Conservation (phyloP, 1,140 invertebrate species). For the Anagrus nilaparvatae region DNA sequence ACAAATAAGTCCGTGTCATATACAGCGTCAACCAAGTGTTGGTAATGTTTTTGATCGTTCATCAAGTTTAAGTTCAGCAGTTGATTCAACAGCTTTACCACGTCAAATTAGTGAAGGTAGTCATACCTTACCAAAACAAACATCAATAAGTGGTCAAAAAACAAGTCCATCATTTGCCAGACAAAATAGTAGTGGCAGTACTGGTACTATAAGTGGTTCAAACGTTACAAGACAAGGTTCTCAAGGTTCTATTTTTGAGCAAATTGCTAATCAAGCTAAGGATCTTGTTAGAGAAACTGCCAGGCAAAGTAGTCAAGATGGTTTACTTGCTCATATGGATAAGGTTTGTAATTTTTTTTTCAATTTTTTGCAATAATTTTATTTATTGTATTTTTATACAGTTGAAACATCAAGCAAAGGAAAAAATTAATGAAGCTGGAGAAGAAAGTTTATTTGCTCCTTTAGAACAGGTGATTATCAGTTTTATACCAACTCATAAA, state of each 20-base stretch:
- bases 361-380: conserved; percentile 8
- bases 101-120: conserved; percentile 6
- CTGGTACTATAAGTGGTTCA: conserved; percentile 29
- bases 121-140: conserved; percentile 12
- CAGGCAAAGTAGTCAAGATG: conserved; percentile 79
- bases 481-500: neutral
- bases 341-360: conserved; percentile 48
- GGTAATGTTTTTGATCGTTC: conserved; percentile 53
- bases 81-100: conserved; percentile 14
- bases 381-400: conserved; percentile 21
- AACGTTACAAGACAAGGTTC: conserved; percentile 60
- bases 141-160: neutral
- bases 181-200: conserved; percentile 35
- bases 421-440: conserved; percentile 55
- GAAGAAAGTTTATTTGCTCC: conserved; percentile 61
- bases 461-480: conserved; percentile 67
- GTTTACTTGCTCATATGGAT: conserved; percentile 79
- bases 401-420: conserved; percentile 55
- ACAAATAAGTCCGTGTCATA: conserved; percentile 41
- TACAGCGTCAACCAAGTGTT: conserved; percentile 52
- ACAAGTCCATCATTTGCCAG: conserved; percentile 10
- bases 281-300: conserved; percentile 76
- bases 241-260: conserved; percentile 73
- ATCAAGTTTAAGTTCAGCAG: conserved; percentile 49
- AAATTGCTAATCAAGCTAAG: conserved; percentile 76